Percentiles rank a stretch among this genome's conserved stretches.
These are phyloP conservation scores for Strix uralensis DNA, from an alignment of 2,113 vertebrate genomes.

Conservation along the genomic window DNA sequence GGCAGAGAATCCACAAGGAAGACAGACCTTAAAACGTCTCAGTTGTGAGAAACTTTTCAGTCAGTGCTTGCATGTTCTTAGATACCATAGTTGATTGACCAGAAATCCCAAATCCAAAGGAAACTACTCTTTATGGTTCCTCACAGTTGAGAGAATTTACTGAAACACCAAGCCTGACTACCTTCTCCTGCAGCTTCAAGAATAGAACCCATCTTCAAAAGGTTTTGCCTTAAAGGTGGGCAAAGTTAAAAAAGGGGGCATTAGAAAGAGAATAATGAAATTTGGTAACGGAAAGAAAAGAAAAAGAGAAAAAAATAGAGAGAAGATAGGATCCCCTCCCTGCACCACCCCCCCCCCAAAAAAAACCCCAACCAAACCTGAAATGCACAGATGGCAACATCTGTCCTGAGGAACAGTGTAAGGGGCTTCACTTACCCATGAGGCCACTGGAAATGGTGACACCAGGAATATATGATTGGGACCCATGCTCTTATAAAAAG, in stretches of 20 bases:
- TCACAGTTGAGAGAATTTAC: background rate
- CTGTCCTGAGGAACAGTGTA: background rate
- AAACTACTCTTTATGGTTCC: background rate
- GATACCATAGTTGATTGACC: background rate
- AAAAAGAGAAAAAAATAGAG: background rate
- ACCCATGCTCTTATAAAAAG: background rate
- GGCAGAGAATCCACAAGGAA: background rate
- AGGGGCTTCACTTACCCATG: background rate
- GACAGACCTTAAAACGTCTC: background rate
- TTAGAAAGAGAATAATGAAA: background rate
- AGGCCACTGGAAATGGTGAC: background rate
- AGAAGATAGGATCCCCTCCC: background rate
- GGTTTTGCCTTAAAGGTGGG: background rate
- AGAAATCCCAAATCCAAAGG: background rate
- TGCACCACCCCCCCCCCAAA: background rate
- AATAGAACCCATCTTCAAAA: background rate
- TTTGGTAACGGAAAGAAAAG: background rate
- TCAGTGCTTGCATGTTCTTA: background rate
- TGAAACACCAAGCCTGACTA: background rate
- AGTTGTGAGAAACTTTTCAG: background rate
- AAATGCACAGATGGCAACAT: background rate
- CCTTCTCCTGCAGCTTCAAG: background rate
- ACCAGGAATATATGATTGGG: background rate
- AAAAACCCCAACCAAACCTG: background rate
- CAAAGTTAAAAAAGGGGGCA: background rate